These are phyloP conservation scores for Steinernema hermaphroditum DNA, from an alignment of 2,888 invertebrate species.

Conservation along the genomic window DNA sequence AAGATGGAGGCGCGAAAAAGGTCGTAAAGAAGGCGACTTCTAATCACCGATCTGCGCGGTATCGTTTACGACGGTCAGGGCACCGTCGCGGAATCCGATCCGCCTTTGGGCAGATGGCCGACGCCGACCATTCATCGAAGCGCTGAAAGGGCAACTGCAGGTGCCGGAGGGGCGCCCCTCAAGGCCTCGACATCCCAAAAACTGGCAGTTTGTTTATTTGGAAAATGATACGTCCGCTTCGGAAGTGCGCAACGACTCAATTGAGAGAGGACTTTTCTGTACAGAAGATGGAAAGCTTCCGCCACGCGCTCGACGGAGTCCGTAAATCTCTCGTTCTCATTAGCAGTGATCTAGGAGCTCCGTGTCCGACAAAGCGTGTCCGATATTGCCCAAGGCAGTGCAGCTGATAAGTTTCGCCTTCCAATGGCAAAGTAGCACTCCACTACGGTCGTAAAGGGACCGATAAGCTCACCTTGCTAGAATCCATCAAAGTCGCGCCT, in stretches of 20 bases:
- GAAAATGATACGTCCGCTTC: constrained; percentile 1
- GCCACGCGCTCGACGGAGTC: too few relatives aligned
- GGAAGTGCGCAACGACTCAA: too few relatives aligned
- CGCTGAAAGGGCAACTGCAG: not conserved
- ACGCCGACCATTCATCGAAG: not conserved
- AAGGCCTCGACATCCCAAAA: not conserved
- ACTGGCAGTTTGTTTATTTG: not conserved
- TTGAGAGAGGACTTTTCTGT: too few relatives aligned
- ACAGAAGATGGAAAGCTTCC: too few relatives aligned
- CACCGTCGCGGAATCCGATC: constrained; percentile 8
- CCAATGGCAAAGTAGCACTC: too few relatives aligned
- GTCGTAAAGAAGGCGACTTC: constrained; percentile 16
- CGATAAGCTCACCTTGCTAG: constrained; percentile 1
- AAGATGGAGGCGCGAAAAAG: constrained; percentile 2
- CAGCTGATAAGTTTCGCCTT: too few relatives aligned
- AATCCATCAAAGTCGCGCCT: not conserved
- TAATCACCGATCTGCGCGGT: not conserved
- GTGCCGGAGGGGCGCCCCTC: not conserved
- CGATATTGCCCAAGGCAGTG: too few relatives aligned
- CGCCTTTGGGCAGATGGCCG: not conserved
- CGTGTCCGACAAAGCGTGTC: too few relatives aligned
- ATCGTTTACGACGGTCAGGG: not conserved
- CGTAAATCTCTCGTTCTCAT: too few relatives aligned
- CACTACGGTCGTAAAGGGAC: not conserved
- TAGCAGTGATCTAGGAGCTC: too few relatives aligned